Evolutionary conservation across 2,113 vertebrate species (phyloP).

Genomic region (Dolichallabes microphthalmus): DNA sequence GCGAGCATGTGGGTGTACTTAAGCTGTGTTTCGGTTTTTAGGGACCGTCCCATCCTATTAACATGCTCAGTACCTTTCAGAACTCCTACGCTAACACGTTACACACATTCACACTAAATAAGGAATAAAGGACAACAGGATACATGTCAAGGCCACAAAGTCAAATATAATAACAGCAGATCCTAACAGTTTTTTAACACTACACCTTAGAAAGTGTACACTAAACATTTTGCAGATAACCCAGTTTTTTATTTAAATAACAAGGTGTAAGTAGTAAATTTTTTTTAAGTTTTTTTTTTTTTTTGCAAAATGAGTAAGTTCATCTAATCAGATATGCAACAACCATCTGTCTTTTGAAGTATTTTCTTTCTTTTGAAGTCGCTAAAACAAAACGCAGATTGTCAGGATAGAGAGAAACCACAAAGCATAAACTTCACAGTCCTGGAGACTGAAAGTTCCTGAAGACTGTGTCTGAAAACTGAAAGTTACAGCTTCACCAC

Average conservation of each 20-base stretch:
- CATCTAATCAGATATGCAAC: neutral
- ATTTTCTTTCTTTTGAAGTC: neutral
- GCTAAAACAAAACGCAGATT: neutral
- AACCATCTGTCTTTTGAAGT: neutral
- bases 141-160: neutral
- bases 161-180: neutral
- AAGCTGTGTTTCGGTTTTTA: conserved; percentile 2
- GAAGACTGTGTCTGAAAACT: neutral
- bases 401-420: neutral
- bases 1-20: neutral
- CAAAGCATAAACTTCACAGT: neutral
- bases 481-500: neutral
- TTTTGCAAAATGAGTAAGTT: neutral
- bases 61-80: conserved; percentile 12
- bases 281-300: neutral
- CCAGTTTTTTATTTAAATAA: neutral
- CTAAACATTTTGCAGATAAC: too few species aligned
- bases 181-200: neutral
- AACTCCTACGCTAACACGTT: conserved; percentile 9
- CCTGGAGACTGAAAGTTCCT: neutral
- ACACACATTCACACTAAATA: neutral
- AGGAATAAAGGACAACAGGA: neutral
- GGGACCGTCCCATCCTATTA: conserved; percentile 18
- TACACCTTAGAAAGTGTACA: neutral
- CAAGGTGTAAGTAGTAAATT: neutral